A percentile compares a stretch with the other conserved stretches of the same genome.
phyloP scores from a whole-genome alignment of 2,888 invertebrate species.

The Amiota mariae region DNA sequence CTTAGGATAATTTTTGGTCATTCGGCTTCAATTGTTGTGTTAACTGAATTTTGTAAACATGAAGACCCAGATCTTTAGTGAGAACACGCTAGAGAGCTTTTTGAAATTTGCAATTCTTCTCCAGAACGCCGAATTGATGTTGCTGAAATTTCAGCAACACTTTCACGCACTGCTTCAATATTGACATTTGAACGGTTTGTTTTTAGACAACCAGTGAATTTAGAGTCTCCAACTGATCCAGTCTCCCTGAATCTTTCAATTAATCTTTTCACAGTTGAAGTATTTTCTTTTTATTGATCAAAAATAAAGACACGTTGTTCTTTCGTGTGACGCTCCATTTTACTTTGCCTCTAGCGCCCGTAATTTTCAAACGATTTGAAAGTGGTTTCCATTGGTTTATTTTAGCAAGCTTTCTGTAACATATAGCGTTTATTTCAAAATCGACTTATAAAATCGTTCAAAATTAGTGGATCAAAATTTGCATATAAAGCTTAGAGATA shows the following conservation, averaged over 20 bases:
- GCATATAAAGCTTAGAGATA: too few species aligned
- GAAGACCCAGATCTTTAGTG: conserved; percentile 28
- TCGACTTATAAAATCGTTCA: too few species aligned
- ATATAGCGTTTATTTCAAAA: too few species aligned
- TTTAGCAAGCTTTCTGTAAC: too few species aligned
- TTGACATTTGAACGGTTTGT: conserved; percentile 49
- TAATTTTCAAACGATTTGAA: too few species aligned
- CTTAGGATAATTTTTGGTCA: background rate
- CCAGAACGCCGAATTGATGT: conserved; percentile 50
- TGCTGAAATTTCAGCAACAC: conserved; percentile 56
- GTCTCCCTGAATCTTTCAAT: conserved; percentile 18
- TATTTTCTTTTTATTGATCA: too few species aligned
- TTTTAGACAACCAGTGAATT: conserved; percentile 42
- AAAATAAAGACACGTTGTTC: too few species aligned
- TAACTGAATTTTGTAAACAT: background rate
- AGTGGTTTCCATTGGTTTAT: too few species aligned
- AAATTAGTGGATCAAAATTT: too few species aligned
- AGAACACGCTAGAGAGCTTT: background rate
- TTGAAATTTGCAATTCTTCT: conserved; percentile 12
- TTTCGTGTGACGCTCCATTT: too few species aligned
- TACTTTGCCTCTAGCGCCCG: too few species aligned
- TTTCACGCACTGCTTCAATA: conserved; percentile 52
- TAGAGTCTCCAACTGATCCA: conserved; percentile 53
- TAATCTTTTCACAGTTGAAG: conserved; percentile 9
- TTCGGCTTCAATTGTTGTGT: background rate